Evolutionary conservation across 2,888 invertebrate species (phyloP).

Genomic region (Hipparchia semele): DNA sequence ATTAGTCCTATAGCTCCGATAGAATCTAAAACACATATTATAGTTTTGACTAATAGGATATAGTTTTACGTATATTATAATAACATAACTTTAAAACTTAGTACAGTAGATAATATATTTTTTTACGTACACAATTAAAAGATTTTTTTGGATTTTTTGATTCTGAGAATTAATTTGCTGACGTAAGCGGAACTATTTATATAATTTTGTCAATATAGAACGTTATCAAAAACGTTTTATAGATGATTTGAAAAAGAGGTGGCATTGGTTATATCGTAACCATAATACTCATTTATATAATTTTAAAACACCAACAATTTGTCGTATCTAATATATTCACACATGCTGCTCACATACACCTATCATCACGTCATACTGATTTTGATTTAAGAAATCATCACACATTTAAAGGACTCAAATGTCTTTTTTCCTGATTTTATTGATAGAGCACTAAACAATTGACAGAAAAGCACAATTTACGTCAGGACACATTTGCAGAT

Average conservation of each 20-base stretch:
- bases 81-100: constrained; percentile 24
- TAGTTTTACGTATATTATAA: constrained; percentile 40
- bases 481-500: too few species aligned
- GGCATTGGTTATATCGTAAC: neutral
- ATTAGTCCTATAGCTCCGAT: constrained; percentile 22
- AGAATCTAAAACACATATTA: constrained; percentile 39
- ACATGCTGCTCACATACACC: neutral
- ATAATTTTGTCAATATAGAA: neutral
- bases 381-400: neutral
- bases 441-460: neutral
- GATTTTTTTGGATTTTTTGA: constrained; percentile 14
- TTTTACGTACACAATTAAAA: constrained; percentile 13
- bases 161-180: constrained; percentile 7
- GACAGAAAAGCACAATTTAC: constrained; percentile 7
- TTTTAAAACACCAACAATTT: neutral
- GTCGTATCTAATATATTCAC: neutral
- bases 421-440: neutral
- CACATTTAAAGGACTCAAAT: too few species aligned
- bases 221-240: neutral
- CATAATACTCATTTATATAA: neutral
- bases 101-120: neutral
- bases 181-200: constrained; percentile 3
- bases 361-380: constrained; percentile 1
- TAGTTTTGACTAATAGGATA: constrained; percentile 30
- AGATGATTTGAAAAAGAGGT: neutral